A percentile compares a stretch with the other conserved stretches of the same genome.
Conservation (phyloP, 2,113 vertebrate species). For the Pristiophorus japonicus region DNA sequence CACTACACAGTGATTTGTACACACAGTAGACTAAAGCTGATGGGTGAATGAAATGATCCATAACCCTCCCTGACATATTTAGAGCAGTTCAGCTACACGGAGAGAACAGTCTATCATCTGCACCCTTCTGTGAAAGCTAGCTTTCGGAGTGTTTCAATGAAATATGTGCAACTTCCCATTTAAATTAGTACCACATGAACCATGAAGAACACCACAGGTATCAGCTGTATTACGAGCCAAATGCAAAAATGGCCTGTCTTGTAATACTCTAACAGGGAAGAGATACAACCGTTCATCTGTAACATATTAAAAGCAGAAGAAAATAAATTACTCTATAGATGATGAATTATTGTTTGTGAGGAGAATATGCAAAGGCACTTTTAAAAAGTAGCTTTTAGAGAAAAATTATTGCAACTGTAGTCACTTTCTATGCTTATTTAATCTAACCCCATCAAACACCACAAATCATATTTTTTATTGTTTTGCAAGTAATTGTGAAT, state of each 20-base stretch:
- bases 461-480: conserved; percentile 62
- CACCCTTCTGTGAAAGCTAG: conserved; percentile 74
- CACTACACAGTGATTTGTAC: conserved; percentile 75
- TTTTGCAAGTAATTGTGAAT: neutral
- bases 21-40: conserved; percentile 72
- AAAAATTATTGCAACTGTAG: conserved; percentile 71
- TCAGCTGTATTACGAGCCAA: conserved; percentile 69
- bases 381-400: conserved; percentile 69
- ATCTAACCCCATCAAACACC: conserved; percentile 47
- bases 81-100: conserved; percentile 74
- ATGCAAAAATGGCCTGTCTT: conserved; percentile 71
- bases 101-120: conserved; percentile 82
- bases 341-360: conserved; percentile 83
- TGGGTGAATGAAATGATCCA: conserved; percentile 81
- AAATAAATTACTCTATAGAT: conserved; percentile 90
- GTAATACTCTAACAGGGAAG: conserved; percentile 78
- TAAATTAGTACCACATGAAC: conserved; percentile 98
- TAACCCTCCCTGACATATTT: conserved; percentile 77
- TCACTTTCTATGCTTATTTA: conserved; percentile 73
- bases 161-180: conserved; percentile 97
- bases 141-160: conserved; percentile 84
- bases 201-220: conserved; percentile 98
- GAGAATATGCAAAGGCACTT: conserved; percentile 67
- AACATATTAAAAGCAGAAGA: conserved; percentile 96
- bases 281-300: conserved; percentile 86